Conservation (phyloP, 2,113 vertebrate genomes). For the Prunella fulvescens region DNA sequence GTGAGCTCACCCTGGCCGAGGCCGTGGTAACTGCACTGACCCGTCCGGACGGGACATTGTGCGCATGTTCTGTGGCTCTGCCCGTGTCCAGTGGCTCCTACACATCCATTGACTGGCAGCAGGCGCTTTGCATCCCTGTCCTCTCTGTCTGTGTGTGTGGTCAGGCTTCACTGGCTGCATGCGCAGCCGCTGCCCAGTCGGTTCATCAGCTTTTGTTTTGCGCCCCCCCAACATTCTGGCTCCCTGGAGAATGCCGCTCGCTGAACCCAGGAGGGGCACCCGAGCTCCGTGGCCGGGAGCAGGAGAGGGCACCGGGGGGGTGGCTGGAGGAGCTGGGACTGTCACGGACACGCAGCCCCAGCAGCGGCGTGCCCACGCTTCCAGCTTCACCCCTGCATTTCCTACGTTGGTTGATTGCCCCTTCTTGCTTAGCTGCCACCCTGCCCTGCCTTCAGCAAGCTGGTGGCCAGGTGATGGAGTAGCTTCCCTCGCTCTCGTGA, state of each 20-base stretch:
- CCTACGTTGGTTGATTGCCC: not conserved
- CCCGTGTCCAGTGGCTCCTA: constrained; percentile 61
- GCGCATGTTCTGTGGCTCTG: constrained; percentile 74
- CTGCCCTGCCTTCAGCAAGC: constrained; percentile 52
- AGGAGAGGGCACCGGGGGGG: not conserved
- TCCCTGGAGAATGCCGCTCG: constrained; percentile 43
- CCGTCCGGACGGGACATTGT: constrained; percentile 41
- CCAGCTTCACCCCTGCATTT: constrained; percentile 63
- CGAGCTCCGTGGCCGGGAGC: not conserved
- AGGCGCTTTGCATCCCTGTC: constrained; percentile 68
- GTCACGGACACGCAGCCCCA: not conserved
- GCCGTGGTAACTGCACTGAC: constrained; percentile 73
- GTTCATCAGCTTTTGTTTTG: constrained; percentile 59
- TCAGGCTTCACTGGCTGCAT: constrained; percentile 59
- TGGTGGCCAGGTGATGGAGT: constrained; percentile 33
- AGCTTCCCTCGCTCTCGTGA: constrained; percentile 35
- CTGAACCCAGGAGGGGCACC: constrained; percentile 4
- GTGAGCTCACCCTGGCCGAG: constrained; percentile 75
- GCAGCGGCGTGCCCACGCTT: constrained; percentile 56
- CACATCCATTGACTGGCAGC: constrained; percentile 66
- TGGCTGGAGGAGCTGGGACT: constrained; percentile 23
- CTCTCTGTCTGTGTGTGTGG: constrained; percentile 53
- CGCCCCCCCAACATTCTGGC: not conserved
- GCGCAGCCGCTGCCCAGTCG: constrained; percentile 45
- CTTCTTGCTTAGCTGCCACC: constrained; percentile 67